Conservation (phyloP, 1,140 invertebrate genomes). For the Idris sp. region DNA sequence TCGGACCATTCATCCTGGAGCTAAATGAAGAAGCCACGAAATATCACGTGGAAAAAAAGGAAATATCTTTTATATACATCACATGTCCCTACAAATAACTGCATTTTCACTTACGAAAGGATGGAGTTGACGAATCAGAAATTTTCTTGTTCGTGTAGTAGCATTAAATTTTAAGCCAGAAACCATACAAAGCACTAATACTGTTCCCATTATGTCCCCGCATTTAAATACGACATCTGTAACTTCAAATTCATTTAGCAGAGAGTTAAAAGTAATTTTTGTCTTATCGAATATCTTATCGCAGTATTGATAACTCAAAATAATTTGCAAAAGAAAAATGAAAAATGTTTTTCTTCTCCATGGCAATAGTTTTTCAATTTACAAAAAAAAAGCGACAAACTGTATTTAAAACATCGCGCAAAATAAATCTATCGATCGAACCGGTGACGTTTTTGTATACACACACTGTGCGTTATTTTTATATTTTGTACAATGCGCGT, state of each 20-base stretch:
- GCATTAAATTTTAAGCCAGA: conserved; percentile 79
- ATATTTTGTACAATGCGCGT: conserved; percentile 10
- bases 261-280: conserved; percentile 35
- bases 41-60: conserved; percentile 78
- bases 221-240: conserved; percentile 73
- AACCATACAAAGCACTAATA: conserved; percentile 77
- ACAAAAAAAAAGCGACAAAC: neutral
- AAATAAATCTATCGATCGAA: no score
- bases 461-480: conserved; percentile 27
- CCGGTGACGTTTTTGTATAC: neutral
- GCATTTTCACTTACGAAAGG: conserved; percentile 53
- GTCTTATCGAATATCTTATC: conserved; percentile 25
- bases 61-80: conserved; percentile 68
- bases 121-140: conserved; percentile 76
- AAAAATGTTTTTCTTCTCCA: no score
- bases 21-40: conserved; percentile 73
- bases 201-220: conserved; percentile 75
- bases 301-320: neutral
- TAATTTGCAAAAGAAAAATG: no score
- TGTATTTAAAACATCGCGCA: neutral
- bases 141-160: conserved; percentile 78
- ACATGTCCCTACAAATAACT: conserved; percentile 56
- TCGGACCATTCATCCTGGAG: conserved; percentile 61
- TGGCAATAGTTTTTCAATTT: no score
- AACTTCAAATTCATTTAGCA: conserved; percentile 47